phyloP scores from a whole-genome alignment of 53 echinoderm and acorn worm genomes.

The Luidia sarsii region DNA sequence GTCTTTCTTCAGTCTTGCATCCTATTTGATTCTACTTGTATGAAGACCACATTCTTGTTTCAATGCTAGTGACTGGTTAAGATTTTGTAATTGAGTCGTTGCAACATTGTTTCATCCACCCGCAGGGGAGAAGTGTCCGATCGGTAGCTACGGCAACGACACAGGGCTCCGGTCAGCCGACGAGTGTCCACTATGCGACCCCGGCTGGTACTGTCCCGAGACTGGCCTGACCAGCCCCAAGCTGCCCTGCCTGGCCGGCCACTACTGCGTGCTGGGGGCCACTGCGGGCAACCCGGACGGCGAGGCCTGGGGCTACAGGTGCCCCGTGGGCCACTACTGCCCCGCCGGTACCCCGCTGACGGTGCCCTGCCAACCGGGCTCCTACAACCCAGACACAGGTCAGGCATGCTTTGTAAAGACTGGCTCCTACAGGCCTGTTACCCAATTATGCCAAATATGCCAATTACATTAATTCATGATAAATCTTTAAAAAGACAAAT shows the following conservation, averaged over 20 bases:
- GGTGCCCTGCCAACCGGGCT: conserved; percentile 70
- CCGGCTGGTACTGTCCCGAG: conserved; percentile 82
- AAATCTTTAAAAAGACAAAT: too few relatives aligned
- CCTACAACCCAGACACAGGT: conserved; percentile 89
- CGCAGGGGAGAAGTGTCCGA: conserved; percentile 87
- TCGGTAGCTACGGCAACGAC: conserved; percentile 91
- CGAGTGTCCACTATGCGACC: conserved; percentile 85
- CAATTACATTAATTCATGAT: too few relatives aligned
- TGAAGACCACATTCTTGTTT: too few relatives aligned
- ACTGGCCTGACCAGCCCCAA: conserved; percentile 74
- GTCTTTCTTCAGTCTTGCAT: too few relatives aligned
- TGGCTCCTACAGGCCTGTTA: too few relatives aligned
- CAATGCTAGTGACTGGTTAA: too few relatives aligned
- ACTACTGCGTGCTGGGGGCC: conserved; percentile 89
- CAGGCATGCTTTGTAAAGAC: too few relatives aligned
- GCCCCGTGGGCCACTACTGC: conserved; percentile 91
- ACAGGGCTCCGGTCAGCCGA: conserved; percentile 70
- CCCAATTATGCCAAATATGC: too few relatives aligned
- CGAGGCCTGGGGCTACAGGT: conserved; percentile 78
- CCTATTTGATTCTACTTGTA: too few relatives aligned
- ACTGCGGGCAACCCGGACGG: conserved; percentile 77
- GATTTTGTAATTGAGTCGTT: too few relatives aligned
- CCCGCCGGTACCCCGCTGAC: conserved; percentile 85
- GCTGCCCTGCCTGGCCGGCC: conserved; percentile 70
- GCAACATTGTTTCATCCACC: too few relatives aligned